Evolutionary conservation across 2,888 invertebrate species (phyloP).

Genomic region (Tipula vernalis): DNA sequence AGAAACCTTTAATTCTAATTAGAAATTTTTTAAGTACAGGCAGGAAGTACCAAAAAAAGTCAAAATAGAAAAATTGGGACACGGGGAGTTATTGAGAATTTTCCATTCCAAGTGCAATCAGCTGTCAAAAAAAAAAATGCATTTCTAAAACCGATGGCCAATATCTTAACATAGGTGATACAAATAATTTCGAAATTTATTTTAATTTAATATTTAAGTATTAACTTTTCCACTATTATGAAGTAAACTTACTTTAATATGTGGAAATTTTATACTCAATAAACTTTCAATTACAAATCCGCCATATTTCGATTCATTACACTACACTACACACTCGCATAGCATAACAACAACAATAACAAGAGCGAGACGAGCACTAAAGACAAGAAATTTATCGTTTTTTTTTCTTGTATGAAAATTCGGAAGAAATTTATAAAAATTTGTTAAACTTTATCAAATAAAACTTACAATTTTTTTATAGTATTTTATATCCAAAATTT

Average conservation of each 20-base stretch:
- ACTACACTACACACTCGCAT: neutral
- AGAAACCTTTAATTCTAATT: neutral
- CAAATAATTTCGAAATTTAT: too few species aligned
- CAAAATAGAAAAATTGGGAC: neutral
- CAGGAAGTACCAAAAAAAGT: neutral
- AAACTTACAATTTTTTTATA: neutral
- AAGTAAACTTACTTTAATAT: neutral
- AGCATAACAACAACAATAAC: neutral
- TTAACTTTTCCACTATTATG: too few species aligned
- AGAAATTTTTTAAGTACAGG: neutral
- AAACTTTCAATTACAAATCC: neutral
- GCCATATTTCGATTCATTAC: neutral
- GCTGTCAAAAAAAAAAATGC: neutral
- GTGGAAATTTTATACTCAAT: neutral
- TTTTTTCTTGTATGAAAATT: neutral
- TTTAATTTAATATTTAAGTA: too few species aligned
- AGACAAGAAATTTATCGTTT: neutral
- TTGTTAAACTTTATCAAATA: neutral
- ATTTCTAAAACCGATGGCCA: too few species aligned
- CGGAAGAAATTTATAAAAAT: neutral
- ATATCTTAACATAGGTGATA: too few species aligned
- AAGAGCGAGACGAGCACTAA: neutral
- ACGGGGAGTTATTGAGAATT: neutral
- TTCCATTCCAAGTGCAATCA: neutral
- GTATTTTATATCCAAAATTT: neutral